Evolutionary conservation across 1,140 invertebrate species (phyloP), one percentile per base, ranked within the genome.

Genomic region (Zelostemma sp.): DNA sequence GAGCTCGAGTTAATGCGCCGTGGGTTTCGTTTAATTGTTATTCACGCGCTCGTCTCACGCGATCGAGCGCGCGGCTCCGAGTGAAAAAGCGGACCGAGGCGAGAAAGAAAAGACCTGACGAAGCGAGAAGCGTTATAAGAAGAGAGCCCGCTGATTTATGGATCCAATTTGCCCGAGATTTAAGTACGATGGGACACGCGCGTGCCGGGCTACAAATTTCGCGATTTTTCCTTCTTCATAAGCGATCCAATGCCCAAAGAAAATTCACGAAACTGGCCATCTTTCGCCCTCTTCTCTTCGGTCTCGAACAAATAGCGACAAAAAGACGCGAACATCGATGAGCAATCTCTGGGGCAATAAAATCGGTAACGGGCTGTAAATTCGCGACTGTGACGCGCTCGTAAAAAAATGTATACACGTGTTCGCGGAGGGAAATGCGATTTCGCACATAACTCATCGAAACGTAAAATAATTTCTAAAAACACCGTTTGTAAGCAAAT

Each of bases 341-440:
- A 72, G 66, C 76, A 76, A 77, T 78, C 70, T 68, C 71, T 41
- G 61, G 57, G 59, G 79, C 78, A 80, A 80, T 81, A 80, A 81
- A 80, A 81, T 82, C 72, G 77, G 73, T 72, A 79, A 78, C 79
- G 76, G 76, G 73, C 72, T 73, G 78, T 78, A 78, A 81, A 81
- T 80, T 80, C 75, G 78, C 73, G 73, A 81, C 76, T 68, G 21
- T 74, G 59, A 75, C n/a, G n/a, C 66, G 71, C 69, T 77, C 79
- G 79, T 80, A 80, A 81, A 82, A 67, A 72, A 75, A 80, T 82
- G 80, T 81, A 82, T 74, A 71, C 72, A 71, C 70, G 68, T 73
- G 63, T 75, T 73, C 67, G 59, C n/a, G n/a, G n/a, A n/a, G n/a
- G n/a, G n/a, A n/a, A n/a, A n/a, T n/a, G n/a, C n/a, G n/a, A n/a